phyloP scores from a whole-genome alignment of 2,113 vertebrate genomes.

The Proterorhinus semilunaris region DNA sequence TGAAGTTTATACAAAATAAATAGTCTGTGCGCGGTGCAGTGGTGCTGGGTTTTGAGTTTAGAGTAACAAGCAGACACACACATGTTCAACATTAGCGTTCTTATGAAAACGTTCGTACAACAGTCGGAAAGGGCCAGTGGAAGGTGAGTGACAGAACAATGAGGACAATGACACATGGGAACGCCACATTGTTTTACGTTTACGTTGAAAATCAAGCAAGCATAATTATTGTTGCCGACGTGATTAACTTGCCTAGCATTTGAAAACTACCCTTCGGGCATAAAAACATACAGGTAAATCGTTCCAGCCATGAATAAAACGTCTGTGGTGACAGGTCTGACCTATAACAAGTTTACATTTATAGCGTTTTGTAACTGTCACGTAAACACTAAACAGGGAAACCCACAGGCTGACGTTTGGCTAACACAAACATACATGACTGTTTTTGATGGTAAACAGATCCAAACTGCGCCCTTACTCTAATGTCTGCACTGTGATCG shows the following conservation, averaged over 20 bases:
- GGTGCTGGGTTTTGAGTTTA: constrained; percentile 38
- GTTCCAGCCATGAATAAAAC: no score
- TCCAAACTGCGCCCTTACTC: no score
- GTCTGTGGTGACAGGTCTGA: no score
- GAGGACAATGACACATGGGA: background rate
- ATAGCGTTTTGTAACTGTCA: no score
- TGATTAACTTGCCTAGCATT: background rate
- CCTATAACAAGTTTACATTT: no score
- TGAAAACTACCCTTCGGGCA: background rate
- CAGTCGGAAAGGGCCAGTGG: background rate
- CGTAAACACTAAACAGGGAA: no score
- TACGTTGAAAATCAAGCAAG: background rate
- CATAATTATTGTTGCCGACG: background rate
- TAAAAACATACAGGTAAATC: no score
- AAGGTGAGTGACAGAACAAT: background rate
- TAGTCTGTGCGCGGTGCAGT: constrained; percentile 46
- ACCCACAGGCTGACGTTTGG: no score
- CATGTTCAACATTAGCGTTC: constrained; percentile 51
- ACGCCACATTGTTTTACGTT: background rate
- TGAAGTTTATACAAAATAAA: constrained; percentile 17
- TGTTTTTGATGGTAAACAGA: no score
- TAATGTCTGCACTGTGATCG: no score
- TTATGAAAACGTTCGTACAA: background rate
- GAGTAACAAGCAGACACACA: constrained; percentile 54
- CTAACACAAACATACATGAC: no score